Base-by-base conservation (phyloP, 2,113 vertebrate species). In the Oryzias woworae region DNA sequence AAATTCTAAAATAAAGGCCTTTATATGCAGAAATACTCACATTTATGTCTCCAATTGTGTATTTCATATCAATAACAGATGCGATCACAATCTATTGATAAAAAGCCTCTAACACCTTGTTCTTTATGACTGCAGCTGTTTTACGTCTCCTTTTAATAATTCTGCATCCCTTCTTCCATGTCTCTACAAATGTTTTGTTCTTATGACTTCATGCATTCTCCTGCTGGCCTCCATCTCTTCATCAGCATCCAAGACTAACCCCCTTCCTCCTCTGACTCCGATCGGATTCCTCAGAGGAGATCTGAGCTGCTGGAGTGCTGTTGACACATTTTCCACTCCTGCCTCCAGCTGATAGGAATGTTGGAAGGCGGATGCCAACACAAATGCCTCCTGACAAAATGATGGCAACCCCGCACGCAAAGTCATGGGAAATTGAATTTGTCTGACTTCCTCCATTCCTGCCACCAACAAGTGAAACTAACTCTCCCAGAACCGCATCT, bases 391-490 rank as follows among this genome's bases (percentile, higher is more conserved):
- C 51, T 64, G 46, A 66, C 56, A n/a, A 69, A 76, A 75, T 28
- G 60, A 79, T 69, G 58, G 58, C 64, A 62, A 43, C 55, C 51
- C 66, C 58, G 78, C 75, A 73, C 64, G 69, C 49, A 53, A 56
- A 81, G 79, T 69, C 77, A 87, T 66, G 83, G 83, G 83, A 88
- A 83, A 61, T 15, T 45, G 62, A 75, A 58, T 79, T 59, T 57
- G 76, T 71, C 66, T 60, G 18, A 52, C 61, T 53, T 63, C 61
- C 71, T 59, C 52, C 62, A 62, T 71, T 58, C 60, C 69, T 64
- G 56, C 41, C 7, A 15, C 71, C 75, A 56, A 47, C 16, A 52
- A 76, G 66, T 20, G 55, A 75, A 63, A 58, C n/a, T 66, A 60
- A 22, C 51, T 78, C 63, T 71, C 50, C 73, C 55, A 66, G 20